These are phyloP conservation scores for Heliconius sara DNA, from an alignment of 2,888 invertebrate species.

Conservation along the genomic window DNA sequence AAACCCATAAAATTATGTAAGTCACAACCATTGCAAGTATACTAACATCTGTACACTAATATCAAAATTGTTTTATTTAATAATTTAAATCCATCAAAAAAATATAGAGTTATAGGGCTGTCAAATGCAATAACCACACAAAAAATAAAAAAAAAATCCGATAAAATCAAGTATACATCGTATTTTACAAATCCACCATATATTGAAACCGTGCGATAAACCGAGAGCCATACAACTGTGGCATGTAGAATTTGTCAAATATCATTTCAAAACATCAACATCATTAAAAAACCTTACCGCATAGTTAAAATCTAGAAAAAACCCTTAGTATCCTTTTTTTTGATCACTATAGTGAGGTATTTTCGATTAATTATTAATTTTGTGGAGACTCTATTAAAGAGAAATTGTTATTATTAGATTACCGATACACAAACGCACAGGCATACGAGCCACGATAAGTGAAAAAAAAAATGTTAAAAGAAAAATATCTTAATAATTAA, in stretches of 20 bases:
- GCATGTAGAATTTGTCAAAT: slow-evolving; percentile 77
- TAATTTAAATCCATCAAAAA: slow-evolving; percentile 1
- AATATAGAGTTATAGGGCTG: slow-evolving; percentile 10
- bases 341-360: slow-evolving; percentile 82
- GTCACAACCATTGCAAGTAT: slow-evolving; percentile 35
- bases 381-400: slow-evolving; percentile 63
- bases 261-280: slow-evolving; percentile 74
- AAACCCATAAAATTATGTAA: not conserved
- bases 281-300: slow-evolving; percentile 77
- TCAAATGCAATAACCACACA: not conserved
- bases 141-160: not conserved
- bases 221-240: slow-evolving; percentile 53
- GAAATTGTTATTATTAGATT: slow-evolving; percentile 61
- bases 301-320: slow-evolving; percentile 69
- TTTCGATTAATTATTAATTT: slow-evolving; percentile 71
- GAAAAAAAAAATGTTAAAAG: slow-evolving; percentile 50
- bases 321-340: slow-evolving; percentile 78
- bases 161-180: not conserved
- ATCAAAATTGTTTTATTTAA: not conserved
- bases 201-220: slow-evolving; percentile 39
- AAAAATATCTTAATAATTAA: slow-evolving; percentile 47
- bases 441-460: slow-evolving; percentile 40
- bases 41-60: slow-evolving; percentile 13
- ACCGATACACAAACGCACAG: slow-evolving; percentile 49
- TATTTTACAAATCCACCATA: slow-evolving; percentile 8